Percentiles rank a stretch among this genome's conserved stretches.
phyloP scores from a whole-genome alignment of 53 echinoderm and acorn worm genomes.

The Stichopus horrens region DNA sequence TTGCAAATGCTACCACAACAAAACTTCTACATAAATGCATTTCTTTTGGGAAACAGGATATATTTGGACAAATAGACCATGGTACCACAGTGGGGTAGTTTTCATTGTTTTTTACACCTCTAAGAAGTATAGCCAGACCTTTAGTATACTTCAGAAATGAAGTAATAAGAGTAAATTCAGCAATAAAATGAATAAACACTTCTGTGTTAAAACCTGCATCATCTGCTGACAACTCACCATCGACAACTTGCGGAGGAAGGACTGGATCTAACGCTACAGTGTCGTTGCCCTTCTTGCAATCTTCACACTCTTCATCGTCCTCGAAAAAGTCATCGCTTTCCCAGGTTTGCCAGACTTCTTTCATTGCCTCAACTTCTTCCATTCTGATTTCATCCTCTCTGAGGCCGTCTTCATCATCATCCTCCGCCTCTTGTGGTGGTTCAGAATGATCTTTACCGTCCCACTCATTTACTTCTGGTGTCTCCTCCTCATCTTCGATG shows the following conservation, averaged over 20 bases:
- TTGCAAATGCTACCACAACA: too few relatives aligned
- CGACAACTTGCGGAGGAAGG: conserved; percentile 75
- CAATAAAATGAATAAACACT: background rate
- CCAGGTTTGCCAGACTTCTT: conserved; percentile 86
- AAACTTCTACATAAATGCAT: too few relatives aligned
- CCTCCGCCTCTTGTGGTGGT: conserved; percentile 25
- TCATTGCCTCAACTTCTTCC: conserved; percentile 47
- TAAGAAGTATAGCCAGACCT: too few relatives aligned
- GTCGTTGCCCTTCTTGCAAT: conserved; percentile 67
- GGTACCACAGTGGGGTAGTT: too few relatives aligned
- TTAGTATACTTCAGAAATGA: too few relatives aligned
- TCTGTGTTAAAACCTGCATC: background rate
- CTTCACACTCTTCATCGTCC: conserved; percentile 61
- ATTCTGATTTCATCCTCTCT: conserved; percentile 41
- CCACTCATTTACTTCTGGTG: background rate
- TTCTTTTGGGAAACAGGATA: too few relatives aligned
- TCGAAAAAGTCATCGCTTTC: conserved; percentile 88
- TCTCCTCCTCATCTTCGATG: conserved; percentile 34
- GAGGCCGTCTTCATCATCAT: conserved; percentile 2
- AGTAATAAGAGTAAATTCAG: too few relatives aligned
- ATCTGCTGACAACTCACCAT: conserved; percentile 54
- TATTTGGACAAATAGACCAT: too few relatives aligned
- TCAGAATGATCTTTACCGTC: background rate
- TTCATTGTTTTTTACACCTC: too few relatives aligned
- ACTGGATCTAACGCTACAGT: conserved; percentile 64